These are phyloP conservation scores for Rhyacichthys aspro DNA, from an alignment of 2,797 vertebrate species.

Conservation along the genomic window DNA sequence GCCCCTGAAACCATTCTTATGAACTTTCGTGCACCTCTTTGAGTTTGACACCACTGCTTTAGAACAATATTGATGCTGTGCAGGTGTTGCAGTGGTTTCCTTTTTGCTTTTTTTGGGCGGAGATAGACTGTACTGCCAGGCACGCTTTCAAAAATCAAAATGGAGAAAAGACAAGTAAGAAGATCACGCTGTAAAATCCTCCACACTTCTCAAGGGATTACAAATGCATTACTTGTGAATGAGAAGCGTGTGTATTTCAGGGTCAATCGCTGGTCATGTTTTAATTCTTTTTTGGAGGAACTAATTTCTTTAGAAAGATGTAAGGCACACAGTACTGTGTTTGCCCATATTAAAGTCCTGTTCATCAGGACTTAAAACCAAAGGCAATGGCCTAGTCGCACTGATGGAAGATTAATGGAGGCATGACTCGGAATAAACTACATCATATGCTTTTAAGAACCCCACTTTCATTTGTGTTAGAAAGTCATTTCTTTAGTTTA, in stretches of 20 bases:
- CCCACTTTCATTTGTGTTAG: slow-evolving; percentile 29
- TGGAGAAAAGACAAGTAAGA: slow-evolving; percentile 12
- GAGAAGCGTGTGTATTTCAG: slow-evolving; percentile 23
- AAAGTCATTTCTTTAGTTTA: slow-evolving; percentile 23
- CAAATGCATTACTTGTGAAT: slow-evolving; percentile 43
- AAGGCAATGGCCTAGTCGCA: slow-evolving; percentile 28
- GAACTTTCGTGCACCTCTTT: no score
- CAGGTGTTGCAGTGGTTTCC: slow-evolving; percentile 29
- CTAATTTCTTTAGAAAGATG: slow-evolving; percentile 35
- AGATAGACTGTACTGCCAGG: neutral
- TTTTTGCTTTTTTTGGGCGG: slow-evolving; percentile 18
- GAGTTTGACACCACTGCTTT: slow-evolving; percentile 31
- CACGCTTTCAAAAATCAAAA: slow-evolving; percentile 1
- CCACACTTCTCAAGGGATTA: slow-evolving; percentile 48
- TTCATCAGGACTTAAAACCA: slow-evolving; percentile 46
- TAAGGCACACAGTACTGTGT: slow-evolving; percentile 39
- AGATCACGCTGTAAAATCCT: slow-evolving; percentile 35
- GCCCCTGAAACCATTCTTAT: no score
- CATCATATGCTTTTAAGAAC: slow-evolving; percentile 40
- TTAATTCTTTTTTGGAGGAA: slow-evolving; percentile 35
- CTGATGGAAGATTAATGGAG: slow-evolving; percentile 48
- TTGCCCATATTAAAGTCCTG: slow-evolving; percentile 60
- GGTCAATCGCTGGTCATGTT: slow-evolving; percentile 43
- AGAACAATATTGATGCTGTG: slow-evolving; percentile 31
- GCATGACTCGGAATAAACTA: slow-evolving; percentile 42